These are phyloP conservation scores for Gadopsis marmoratus DNA, from an alignment of 2,797 vertebrate species.

Conservation along the genomic window DNA sequence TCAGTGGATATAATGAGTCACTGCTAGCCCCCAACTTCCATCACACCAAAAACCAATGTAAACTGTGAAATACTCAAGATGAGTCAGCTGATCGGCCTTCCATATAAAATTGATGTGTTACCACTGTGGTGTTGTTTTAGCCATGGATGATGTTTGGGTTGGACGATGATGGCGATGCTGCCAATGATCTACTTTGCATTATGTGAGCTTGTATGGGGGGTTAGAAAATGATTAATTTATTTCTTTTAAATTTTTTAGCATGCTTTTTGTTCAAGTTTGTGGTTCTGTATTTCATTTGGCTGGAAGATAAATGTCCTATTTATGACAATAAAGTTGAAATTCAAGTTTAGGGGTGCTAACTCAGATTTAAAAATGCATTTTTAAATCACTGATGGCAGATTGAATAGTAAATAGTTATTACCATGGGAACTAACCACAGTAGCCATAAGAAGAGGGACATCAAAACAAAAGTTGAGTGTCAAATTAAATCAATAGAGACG, in stretches of 20 bases:
- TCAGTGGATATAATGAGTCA: slow-evolving; percentile 81
- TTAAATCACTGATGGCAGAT: not conserved
- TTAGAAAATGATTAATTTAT: not conserved
- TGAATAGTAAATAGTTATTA: not conserved
- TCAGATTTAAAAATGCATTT: not conserved
- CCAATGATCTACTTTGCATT: not conserved
- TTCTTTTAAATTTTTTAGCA: not conserved
- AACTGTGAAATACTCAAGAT: not conserved
- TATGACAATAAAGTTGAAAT: not conserved
- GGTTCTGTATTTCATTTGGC: not conserved
- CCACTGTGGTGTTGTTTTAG: not conserved
- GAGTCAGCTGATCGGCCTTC: not conserved
- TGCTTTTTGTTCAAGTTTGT: not conserved
- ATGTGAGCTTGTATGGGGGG: not conserved
- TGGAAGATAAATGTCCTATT: not conserved
- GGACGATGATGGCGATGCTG: not conserved
- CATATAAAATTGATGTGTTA: not conserved
- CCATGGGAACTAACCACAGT: not conserved
- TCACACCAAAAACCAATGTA: slow-evolving; percentile 70
- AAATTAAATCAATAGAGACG: not conserved
- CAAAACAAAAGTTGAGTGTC: not conserved
- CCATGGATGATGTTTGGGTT: too few species aligned
- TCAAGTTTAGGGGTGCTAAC: not conserved
- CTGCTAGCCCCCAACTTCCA: slow-evolving; percentile 77
- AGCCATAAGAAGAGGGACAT: not conserved